A percentile compares a stretch with the other conserved stretches of the same genome.
Evolutionary conservation across 2,113 vertebrate species (phyloP).

Genomic region (Callospermophilus lateralis): DNA sequence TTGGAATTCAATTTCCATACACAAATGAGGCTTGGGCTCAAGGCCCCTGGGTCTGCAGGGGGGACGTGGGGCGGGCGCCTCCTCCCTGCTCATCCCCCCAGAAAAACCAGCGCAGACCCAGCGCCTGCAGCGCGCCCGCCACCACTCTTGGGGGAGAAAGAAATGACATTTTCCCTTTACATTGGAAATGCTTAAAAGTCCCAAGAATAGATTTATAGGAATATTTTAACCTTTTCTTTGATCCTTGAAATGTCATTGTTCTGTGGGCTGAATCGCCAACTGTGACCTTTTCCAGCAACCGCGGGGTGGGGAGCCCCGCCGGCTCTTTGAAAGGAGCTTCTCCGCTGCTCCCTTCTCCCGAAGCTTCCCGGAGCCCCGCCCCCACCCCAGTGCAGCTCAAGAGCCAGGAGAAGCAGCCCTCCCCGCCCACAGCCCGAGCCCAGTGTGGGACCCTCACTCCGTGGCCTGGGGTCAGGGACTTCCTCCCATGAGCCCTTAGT

Average conservation of each 20-base stretch:
- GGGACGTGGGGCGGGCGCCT: background rate
- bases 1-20: constrained; percentile 84
- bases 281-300: constrained; percentile 89
- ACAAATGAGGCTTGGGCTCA: constrained; percentile 83
- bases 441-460: background rate
- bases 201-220: constrained; percentile 92
- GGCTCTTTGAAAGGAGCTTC: constrained; percentile 86
- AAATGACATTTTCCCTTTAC: constrained; percentile 88
- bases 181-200: constrained; percentile 89
- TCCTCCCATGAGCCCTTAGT: background rate
- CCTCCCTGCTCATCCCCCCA: constrained; percentile 51
- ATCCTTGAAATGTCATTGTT: constrained; percentile 94
- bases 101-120: constrained; percentile 71
- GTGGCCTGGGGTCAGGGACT: background rate
- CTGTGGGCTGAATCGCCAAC: constrained; percentile 89
- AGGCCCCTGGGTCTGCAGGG: constrained; percentile 76
- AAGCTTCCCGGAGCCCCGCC: background rate
- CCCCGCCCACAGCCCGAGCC: background rate
- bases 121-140: constrained; percentile 78
- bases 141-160: constrained; percentile 76
- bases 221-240: constrained; percentile 94
- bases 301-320: constrained; percentile 78
- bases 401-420: background rate
- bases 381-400: background rate
- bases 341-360: background rate